Evolutionary conservation across 2,113 vertebrate genomes (phyloP).

Genomic region (Nesospiza acunhae): DNA sequence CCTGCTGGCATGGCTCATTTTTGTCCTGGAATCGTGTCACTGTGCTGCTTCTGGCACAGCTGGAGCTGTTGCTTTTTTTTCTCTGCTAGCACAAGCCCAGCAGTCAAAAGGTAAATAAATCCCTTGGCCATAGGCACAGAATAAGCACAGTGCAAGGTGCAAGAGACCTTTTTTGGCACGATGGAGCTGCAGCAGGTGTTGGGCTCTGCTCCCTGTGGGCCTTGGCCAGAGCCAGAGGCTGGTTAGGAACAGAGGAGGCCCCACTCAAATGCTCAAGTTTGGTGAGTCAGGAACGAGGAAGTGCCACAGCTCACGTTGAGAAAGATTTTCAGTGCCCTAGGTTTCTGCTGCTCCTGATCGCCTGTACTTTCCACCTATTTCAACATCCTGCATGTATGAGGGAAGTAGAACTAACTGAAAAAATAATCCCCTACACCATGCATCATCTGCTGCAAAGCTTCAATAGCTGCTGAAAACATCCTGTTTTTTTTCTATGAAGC

Average conservation of each 20-base stretch:
- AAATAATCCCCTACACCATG: not conserved
- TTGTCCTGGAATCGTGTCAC: not conserved
- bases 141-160: not conserved
- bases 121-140: not conserved
- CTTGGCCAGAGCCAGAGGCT: not conserved
- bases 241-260: not conserved
- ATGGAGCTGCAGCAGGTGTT: not conserved
- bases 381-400: not conserved
- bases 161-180: not conserved
- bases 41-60: not conserved
- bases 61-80: not conserved
- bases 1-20: not conserved
- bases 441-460: not conserved
- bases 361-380: not conserved
- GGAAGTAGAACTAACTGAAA: constrained; percentile 19
- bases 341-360: not conserved
- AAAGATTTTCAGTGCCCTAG: not conserved
- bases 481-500: not conserved
- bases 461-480: constrained; percentile 27
- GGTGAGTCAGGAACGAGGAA: not conserved
- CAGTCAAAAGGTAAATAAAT: not conserved
- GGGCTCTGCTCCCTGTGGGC: not conserved
- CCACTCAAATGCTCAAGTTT: fast-evolving
- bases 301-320: not conserved
- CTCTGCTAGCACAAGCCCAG: not conserved